These are phyloP conservation scores for Neogale vison DNA, from an alignment of 2,113 vertebrate species.

Conservation along the genomic window DNA sequence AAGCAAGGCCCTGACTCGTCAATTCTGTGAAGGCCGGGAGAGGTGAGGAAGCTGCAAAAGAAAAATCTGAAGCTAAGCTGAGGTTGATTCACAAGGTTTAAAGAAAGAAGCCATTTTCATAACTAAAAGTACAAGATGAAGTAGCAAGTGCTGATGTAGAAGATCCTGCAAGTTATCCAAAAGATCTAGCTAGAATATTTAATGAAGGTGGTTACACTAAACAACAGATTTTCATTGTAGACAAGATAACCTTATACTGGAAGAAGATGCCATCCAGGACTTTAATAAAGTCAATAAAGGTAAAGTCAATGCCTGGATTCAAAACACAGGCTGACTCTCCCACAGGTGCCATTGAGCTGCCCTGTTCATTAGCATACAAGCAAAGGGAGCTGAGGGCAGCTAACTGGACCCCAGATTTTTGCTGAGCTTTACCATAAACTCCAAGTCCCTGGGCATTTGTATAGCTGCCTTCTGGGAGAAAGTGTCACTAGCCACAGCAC, in stretches of 20 bases:
- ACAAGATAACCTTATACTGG: not conserved
- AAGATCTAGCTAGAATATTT: not conserved
- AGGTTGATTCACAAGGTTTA: not conserved
- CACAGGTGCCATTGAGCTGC: not conserved
- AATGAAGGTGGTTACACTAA: not conserved
- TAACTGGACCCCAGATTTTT: not conserved
- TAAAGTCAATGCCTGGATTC: not conserved
- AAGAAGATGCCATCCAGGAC: not conserved
- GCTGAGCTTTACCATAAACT: not conserved
- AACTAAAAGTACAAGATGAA: not conserved
- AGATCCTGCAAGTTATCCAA: not conserved
- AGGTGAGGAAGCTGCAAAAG: not conserved
- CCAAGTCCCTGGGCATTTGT: not conserved
- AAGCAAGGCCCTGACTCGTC: not conserved
- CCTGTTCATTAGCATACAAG: not conserved
- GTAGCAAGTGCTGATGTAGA: not conserved
- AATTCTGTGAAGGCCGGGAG: not conserved
- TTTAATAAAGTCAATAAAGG: not conserved
- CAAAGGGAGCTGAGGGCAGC: not conserved
- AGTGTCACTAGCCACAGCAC: not conserved
- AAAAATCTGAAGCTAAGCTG: not conserved
- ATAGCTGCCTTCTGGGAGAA: not conserved
- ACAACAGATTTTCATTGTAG: not conserved
- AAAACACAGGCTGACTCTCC: not conserved
- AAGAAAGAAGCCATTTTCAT: not conserved